Percentiles rank a stretch among this genome's conserved stretches.
phyloP scores from a whole-genome alignment of 2,888 invertebrate species.

The Ophion ellenae region DNA sequence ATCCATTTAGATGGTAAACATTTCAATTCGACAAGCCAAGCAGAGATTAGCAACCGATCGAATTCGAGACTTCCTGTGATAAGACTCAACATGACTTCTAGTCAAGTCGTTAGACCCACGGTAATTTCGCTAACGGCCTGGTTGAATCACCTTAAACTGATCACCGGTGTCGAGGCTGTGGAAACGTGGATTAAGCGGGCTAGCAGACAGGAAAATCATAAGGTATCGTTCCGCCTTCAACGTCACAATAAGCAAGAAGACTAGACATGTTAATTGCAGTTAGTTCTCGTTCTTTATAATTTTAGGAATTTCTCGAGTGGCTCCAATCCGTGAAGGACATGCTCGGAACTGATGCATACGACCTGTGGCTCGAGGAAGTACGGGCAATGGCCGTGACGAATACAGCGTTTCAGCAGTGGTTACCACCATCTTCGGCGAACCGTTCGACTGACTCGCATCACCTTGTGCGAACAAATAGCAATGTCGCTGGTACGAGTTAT shows the following conservation, averaged over 20 bases:
- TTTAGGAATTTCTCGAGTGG: conserved; percentile 75
- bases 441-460: conserved; percentile 44
- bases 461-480: conserved; percentile 5
- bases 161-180: conserved; percentile 73
- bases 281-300: not conserved
- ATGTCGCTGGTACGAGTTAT: not conserved
- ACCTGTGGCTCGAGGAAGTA: conserved; percentile 72
- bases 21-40: conserved; percentile 27
- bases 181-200: conserved; percentile 72
- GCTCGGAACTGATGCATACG: conserved; percentile 70
- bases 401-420: conserved; percentile 71
- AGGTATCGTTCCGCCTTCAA: conserved; percentile 48
- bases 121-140: conserved; percentile 66
- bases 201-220: conserved; percentile 59
- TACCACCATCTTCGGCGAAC: conserved; percentile 54
- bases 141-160: conserved; percentile 72
- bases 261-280: not conserved
- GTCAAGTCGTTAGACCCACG: conserved; percentile 37
- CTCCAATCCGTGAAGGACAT: conserved; percentile 70
- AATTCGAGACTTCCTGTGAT: conserved; percentile 27
- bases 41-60: conserved; percentile 17
- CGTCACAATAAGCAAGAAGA: not conserved
- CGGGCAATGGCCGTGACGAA: conserved; percentile 67
- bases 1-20: conserved; percentile 5
- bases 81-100: conserved; percentile 36